Evolutionary conservation across 2,888 invertebrate species (phyloP).

Genomic region (Eupithecia pulchellata): DNA sequence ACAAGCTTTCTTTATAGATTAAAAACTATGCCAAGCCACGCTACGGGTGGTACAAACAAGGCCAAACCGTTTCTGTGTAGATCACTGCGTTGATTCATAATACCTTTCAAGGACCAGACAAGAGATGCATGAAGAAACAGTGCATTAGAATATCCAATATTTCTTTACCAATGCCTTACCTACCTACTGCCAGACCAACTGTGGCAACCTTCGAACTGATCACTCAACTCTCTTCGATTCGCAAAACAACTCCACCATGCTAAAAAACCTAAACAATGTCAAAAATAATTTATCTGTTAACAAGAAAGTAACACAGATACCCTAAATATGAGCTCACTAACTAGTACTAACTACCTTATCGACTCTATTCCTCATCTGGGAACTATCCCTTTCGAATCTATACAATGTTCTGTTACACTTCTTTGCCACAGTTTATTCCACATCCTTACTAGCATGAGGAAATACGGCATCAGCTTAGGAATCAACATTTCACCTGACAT

Average conservation of each 20-base stretch:
- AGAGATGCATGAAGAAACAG: conserved; percentile 3
- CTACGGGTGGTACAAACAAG: conserved; percentile 22
- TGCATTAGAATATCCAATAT: conserved; percentile 14
- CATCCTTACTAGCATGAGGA: conserved; percentile 27
- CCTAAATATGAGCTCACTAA: conserved; percentile 71
- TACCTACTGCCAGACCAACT: conserved; percentile 37
- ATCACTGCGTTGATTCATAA: conserved; percentile 7
- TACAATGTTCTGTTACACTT: conserved; percentile 45
- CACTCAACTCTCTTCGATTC: conserved; percentile 27
- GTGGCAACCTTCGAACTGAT: conserved; percentile 14
- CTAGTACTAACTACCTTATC: conserved; percentile 75
- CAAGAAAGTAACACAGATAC: conserved; percentile 67
- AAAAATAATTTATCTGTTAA: conserved; percentile 67
- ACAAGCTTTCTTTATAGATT: conserved; percentile 34
- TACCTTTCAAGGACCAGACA: neutral
- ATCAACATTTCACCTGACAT: conserved; percentile 10
- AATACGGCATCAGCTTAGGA: conserved; percentile 11
- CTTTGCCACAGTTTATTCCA: conserved; percentile 46
- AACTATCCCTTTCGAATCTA: conserved; percentile 52
- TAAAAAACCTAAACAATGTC: conserved; percentile 62
- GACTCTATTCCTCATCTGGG: conserved; percentile 60
- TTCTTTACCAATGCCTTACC: conserved; percentile 17
- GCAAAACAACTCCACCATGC: conserved; percentile 48
- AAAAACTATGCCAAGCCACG: conserved; percentile 39
- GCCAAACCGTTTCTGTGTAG: neutral